These are phyloP conservation scores for Dinomys branickii DNA, from an alignment of 2,113 vertebrate species.

Conservation along the genomic window DNA sequence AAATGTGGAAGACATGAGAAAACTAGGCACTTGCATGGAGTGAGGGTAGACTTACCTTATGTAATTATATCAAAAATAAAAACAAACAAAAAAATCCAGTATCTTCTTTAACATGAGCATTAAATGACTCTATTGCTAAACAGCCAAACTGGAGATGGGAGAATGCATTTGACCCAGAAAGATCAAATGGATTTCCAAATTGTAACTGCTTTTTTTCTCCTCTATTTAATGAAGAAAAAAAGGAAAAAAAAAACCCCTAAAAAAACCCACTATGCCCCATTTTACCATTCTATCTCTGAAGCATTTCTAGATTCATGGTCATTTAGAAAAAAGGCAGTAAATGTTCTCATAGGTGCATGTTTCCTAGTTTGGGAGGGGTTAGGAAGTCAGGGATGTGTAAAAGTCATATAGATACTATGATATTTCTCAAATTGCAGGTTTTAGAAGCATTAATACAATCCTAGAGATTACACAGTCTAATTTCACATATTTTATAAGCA, in stretches of 20 bases:
- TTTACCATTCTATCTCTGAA: neutral
- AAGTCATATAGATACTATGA: neutral
- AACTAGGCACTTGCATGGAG: conserved; percentile 56
- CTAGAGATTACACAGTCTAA: neutral
- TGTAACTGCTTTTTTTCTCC: neutral
- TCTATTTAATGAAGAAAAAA: neutral
- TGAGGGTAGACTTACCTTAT: neutral
- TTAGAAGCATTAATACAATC: neutral
- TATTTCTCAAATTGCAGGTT: neutral
- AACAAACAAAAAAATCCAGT: neutral
- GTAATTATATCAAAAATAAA: conserved; percentile 15
- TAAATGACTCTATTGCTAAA: neutral
- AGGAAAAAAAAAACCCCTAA: neutral
- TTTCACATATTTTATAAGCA: conserved; percentile 1
- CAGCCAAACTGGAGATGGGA: neutral
- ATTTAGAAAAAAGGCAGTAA: neutral
- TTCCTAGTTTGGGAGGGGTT: neutral
- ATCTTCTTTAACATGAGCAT: neutral
- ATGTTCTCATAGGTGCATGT: neutral
- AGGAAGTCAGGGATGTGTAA: neutral
- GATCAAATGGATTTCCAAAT: neutral
- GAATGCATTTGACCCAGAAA: neutral
- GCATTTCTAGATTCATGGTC: neutral
- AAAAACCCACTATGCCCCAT: neutral
- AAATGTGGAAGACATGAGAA: conserved; percentile 60